Evolutionary conservation across 2,888 invertebrate genomes (phyloP), one percentile per base, ranked within the genome.

Genomic region (Anthophora plumipes): DNA sequence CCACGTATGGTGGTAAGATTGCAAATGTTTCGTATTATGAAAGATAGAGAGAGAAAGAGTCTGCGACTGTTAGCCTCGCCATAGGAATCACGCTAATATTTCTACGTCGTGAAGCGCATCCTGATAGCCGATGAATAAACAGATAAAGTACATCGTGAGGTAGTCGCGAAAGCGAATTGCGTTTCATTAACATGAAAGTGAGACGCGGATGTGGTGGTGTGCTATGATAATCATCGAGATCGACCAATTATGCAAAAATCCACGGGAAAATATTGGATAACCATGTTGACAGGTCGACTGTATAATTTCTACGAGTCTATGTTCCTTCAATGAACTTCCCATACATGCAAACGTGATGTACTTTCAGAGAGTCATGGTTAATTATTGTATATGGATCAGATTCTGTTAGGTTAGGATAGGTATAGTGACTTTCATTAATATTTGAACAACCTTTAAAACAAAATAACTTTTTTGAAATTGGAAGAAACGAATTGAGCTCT

Each of bases 181-280:
- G 80, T 84, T 82, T 84, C 76, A 80, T 84, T 84, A 82, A 73
- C 71, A 83, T 71, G 77, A 68, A 78, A 80, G 71, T 69, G 67
- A 76, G 77, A 48, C 67, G 37, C 50, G 64, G 68, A 66, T 67
- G 50, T 66, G 55, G 22, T 6, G 25, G 31, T 46, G 31, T 69
- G 11, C 39, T 46, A 57, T 57, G 71, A 78, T 74, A 60, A 60
- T 54, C 55, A 66, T 72, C 71, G 41, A 67, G 54, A 52, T 54
- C 67, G 25, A 17, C 31, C 55, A 66, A 60, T 69, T 69, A 64
- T 77, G 72, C 57, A 75, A 75, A 75, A 54, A 50, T 20, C 46
- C 20, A 17, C 17, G 52, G 43, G 25, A 76, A 60, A 25, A 52
- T 9, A 20, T 20, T 14, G 12, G 7, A 46, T n/a, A 69, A 17